Evolutionary conservation across 2,113 vertebrate genomes (phyloP).

Genomic region (Paracanthobrama guichenoti): DNA sequence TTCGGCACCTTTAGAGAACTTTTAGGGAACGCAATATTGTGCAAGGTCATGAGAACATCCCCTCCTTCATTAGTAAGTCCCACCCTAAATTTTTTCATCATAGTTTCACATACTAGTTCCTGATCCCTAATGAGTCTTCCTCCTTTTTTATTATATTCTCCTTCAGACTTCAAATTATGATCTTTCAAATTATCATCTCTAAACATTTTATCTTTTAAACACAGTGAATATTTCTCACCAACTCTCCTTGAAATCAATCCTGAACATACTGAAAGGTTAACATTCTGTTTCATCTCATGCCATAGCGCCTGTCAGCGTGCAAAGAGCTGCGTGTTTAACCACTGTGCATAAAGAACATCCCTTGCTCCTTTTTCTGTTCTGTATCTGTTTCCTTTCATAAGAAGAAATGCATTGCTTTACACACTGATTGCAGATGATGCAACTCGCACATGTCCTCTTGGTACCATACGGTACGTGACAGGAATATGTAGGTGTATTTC

Average conservation of each 20-base stretch:
- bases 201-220: not conserved
- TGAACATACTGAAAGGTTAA: not conserved
- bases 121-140: not conserved
- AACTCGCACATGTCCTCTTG: not conserved
- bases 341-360: not conserved
- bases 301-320: not conserved
- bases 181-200: not conserved
- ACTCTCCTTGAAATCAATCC: not conserved
- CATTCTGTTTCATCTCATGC: slow-evolving; percentile 1
- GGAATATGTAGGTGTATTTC: not conserved
- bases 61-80: too few species aligned
- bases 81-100: not conserved
- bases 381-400: not conserved
- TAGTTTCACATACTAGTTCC: not conserved
- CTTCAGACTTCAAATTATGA: not conserved
- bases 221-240: not conserved
- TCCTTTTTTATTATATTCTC: not conserved
- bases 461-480: not conserved
- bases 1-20: too few species aligned
- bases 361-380: not conserved
- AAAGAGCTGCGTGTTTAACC: not conserved
- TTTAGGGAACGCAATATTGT: too few species aligned
- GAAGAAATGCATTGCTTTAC: not conserved
- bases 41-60: too few species aligned
- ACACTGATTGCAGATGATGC: not conserved